Percentiles rank a stretch among this genome's conserved stretches.
phyloP scores from a whole-genome alignment of 2,797 vertebrate species.

The Taenioides sp. region DNA sequence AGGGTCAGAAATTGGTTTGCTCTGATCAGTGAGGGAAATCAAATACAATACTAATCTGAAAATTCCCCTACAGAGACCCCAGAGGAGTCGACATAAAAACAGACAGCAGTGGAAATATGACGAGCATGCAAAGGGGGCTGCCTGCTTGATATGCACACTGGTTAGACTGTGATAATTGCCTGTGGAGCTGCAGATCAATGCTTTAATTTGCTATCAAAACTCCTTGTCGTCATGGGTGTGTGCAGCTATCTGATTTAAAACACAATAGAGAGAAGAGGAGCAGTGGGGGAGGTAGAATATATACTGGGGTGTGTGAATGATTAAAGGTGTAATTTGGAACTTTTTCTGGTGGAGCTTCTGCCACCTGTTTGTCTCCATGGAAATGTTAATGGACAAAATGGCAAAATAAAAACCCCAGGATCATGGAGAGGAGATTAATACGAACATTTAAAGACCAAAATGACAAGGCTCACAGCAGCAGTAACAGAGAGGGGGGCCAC shows the following conservation, averaged over 20 bases:
- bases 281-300: constrained; percentile 8
- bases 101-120: constrained; percentile 49
- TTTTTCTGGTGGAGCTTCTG: too few relatives aligned
- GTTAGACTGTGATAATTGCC: constrained; percentile 67
- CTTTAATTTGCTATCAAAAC: constrained; percentile 72
- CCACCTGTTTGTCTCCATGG: too few relatives aligned
- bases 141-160: constrained; percentile 69
- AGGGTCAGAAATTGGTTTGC: constrained; percentile 60
- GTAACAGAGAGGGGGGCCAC: too few relatives aligned
- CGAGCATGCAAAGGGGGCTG: constrained; percentile 29
- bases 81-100: constrained; percentile 48
- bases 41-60: constrained; percentile 49
- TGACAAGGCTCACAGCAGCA: too few relatives aligned
- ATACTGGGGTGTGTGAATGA: neutral
- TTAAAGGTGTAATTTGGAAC: neutral
- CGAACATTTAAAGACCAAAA: too few relatives aligned
- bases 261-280: constrained; percentile 6
- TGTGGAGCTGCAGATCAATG: constrained; percentile 71
- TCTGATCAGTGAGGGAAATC: constrained; percentile 63
- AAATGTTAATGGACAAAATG: too few relatives aligned
- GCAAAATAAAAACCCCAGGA: too few relatives aligned
- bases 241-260: constrained; percentile 28
- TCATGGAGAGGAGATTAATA: too few relatives aligned
- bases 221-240: constrained; percentile 50
- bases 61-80: constrained; percentile 37